Evolutionary conservation across 2,888 invertebrate genomes (phyloP).

Genomic region (Melangyna quadrimaculata): DNA sequence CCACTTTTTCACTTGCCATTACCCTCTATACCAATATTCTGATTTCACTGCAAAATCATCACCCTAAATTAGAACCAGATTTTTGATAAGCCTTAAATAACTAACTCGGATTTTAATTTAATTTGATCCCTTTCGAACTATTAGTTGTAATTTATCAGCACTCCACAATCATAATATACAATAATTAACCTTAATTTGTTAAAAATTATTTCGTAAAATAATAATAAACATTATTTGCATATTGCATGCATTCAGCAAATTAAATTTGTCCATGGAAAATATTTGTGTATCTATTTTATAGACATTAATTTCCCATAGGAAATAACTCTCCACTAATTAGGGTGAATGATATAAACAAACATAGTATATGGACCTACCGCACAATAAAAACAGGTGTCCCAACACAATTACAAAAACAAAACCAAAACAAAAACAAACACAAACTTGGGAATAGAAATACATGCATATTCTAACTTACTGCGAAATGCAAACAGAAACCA

Average conservation of each 20-base stretch:
- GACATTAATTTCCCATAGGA: slow-evolving; percentile 48
- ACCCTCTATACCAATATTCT: too few species aligned
- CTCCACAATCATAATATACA: neutral
- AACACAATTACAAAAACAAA: slow-evolving; percentile 4
- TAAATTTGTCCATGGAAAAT: neutral
- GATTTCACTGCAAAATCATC: too few species aligned
- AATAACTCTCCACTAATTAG: slow-evolving; percentile 49
- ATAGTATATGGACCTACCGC: too few species aligned
- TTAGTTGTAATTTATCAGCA: neutral
- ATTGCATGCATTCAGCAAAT: slow-evolving; percentile 17
- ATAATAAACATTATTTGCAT: neutral
- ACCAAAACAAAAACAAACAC: neutral
- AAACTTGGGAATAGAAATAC: slow-evolving; percentile 6
- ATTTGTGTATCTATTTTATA: slow-evolving; percentile 3
- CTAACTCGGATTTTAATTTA: neutral
- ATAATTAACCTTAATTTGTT: neutral
- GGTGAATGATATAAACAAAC: slow-evolving; percentile 23
- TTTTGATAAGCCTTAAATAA: neutral
- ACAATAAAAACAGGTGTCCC: slow-evolving; percentile 41
- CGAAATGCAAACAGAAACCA: neutral
- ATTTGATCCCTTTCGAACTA: slow-evolving; percentile 13
- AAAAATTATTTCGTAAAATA: slow-evolving; percentile 4
- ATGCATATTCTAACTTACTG: too few species aligned
- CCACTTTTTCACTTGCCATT: too few species aligned
- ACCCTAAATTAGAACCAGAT: neutral